Base-by-base conservation (phyloP, 2,113 vertebrate genomes). In the Candoia aspera region DNA sequence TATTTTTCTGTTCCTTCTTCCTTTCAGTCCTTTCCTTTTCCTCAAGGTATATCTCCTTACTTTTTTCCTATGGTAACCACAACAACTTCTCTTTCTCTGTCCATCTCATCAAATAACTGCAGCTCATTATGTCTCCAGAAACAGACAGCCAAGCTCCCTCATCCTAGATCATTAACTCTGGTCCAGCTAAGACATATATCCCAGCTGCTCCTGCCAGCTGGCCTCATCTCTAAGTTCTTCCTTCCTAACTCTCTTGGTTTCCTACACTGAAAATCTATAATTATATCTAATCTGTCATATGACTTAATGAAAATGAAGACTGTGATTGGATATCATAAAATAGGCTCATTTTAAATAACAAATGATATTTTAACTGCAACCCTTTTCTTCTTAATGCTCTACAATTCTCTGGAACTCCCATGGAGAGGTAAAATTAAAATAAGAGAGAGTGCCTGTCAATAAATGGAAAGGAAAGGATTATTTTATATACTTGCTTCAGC, bases 241-340 rank as follows among this genome's bases (percentile, higher is more conserved):
- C n/a, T 13, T 58, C 13, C 5, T 17, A 73, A 33, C 5, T 33
- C 13, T 73, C n/a, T 73, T 73, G 64, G 37, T 24, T 90, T 1
- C 2, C 92, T 87, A 46, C 49, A 33, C 95, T 79, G 89, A 23
- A 92, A 96, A 94, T 92, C 90, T 92, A 94, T 17, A 2, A 92
- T 94, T 91, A 68, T 46, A 94, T 91, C 15, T 17, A 60, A 90
- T 9, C 62, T 95, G 92, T 11, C 29, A 1, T 83, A 1, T 49
- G 84, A 33, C 17, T 62, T 92, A 42, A 87, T 4, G 57, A 59
- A 93, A 53, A 1, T 94, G 92, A 91, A 79, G 2, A 0, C 37
- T 21, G 84, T 15, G 90, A 92, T 42, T 84, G 12, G n/a, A 6
- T 62, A 0, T 0, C 58, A 85, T 1, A 8, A 93, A 91, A 29